Evolutionary conservation across 2,113 vertebrate genomes (phyloP).

Genomic region (Salminus brasiliensis): DNA sequence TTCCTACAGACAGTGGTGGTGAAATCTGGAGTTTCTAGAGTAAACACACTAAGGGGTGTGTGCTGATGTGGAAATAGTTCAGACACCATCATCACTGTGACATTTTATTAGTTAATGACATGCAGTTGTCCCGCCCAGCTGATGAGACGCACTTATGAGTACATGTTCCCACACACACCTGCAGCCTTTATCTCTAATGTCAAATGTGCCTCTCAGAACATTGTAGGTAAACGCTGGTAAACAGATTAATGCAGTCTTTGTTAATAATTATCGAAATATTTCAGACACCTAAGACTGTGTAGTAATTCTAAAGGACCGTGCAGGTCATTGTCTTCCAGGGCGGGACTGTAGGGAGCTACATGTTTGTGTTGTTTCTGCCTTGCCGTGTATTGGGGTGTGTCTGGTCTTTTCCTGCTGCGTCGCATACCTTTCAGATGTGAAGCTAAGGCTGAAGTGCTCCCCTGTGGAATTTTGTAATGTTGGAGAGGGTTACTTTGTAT

Average conservation of each 20-base stretch:
- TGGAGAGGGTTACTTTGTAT: not conserved
- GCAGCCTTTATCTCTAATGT: not conserved
- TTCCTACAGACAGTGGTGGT: too few species aligned
- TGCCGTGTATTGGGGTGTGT: conserved; percentile 70
- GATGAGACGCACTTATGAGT: not conserved
- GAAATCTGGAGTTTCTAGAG: too few species aligned
- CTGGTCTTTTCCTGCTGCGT: conserved; percentile 61
- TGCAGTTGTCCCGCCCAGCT: too few species aligned
- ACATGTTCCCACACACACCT: not conserved
- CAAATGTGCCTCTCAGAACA: too few species aligned
- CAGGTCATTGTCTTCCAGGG: not conserved
- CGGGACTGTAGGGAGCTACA: not conserved
- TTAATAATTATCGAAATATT: too few species aligned
- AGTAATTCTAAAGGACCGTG: not conserved
- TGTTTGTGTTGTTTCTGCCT: conserved; percentile 21
- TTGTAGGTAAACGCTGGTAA: too few species aligned
- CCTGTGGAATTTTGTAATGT: conserved; percentile 60
- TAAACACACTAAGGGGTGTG: too few species aligned
- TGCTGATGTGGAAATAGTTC: too few species aligned
- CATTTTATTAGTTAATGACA: too few species aligned
- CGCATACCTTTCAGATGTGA: conserved; percentile 49
- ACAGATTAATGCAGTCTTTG: too few species aligned
- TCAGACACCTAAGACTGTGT: not conserved
- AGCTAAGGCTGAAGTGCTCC: conserved; percentile 47
- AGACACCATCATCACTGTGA: too few species aligned